Percentiles rank a stretch among this genome's conserved stretches.
phyloP scores from a whole-genome alignment of 2,888 invertebrate species.

The Drosophila siamana region DNA sequence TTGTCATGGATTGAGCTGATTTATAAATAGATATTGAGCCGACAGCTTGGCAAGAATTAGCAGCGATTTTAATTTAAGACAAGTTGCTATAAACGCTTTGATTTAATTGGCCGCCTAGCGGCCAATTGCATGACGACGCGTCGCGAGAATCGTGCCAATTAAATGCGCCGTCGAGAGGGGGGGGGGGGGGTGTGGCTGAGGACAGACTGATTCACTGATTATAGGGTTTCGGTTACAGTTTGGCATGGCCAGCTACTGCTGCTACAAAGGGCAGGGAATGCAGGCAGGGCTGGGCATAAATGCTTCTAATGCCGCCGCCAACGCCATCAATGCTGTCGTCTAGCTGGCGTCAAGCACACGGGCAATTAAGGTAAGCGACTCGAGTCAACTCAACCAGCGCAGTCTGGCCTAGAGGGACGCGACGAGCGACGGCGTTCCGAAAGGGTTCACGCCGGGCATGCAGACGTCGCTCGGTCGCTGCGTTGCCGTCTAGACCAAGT shows the following conservation, averaged over 20 bases:
- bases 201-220: conserved; percentile 52
- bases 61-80: conserved; percentile 59
- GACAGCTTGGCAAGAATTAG: conserved; percentile 44
- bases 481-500: conserved; percentile 65
- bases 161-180: conserved; percentile 39
- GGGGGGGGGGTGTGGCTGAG: not conserved
- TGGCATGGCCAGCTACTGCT: conserved; percentile 26
- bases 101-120: conserved; percentile 72
- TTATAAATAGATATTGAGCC: conserved; percentile 53
- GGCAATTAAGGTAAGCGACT: conserved; percentile 58
- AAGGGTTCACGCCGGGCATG: conserved; percentile 72
- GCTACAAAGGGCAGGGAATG: conserved; percentile 1
- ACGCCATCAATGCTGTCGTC: conserved; percentile 65
- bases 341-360: conserved; percentile 58
- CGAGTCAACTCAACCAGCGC: too few relatives aligned
- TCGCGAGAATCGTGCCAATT: conserved; percentile 73
- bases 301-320: conserved; percentile 56
- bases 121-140: conserved; percentile 69
- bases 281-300: not conserved
- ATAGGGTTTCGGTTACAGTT: conserved; percentile 66
- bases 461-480: too few relatives aligned
- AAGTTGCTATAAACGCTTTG: conserved; percentile 63
- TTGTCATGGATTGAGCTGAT: conserved; percentile 39
- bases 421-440: conserved; percentile 34
- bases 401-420: conserved; percentile 54